Evolutionary conservation across 1,140 invertebrate species (phyloP).

Genomic region (Drosophila tsacasi): DNA sequence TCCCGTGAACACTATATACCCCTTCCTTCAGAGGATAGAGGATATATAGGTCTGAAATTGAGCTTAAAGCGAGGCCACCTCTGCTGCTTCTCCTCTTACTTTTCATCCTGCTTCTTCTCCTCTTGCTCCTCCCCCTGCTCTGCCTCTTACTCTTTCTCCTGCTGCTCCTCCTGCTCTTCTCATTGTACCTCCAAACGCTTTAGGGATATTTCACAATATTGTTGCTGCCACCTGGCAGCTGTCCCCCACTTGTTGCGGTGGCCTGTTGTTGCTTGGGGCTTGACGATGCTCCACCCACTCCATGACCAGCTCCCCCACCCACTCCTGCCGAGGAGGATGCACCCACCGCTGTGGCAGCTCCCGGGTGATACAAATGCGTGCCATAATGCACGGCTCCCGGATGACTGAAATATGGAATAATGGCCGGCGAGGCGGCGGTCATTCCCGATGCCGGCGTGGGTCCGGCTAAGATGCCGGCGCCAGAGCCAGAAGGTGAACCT

Average conservation of each 20-base stretch:
- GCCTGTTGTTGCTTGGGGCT: slow-evolving; percentile 42
- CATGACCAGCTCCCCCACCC: slow-evolving; percentile 1
- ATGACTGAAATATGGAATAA: slow-evolving; percentile 79
- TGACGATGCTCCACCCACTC: slow-evolving; percentile 13
- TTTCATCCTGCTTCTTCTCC: background rate
- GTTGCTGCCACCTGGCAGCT: slow-evolving; percentile 60
- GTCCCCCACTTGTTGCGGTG: slow-evolving; percentile 73
- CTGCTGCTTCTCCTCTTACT: slow-evolving; percentile 1
- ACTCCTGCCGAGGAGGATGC: slow-evolving; percentile 29
- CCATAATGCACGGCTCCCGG: slow-evolving; percentile 79
- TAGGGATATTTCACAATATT: slow-evolving; percentile 80
- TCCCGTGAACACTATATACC: background rate
- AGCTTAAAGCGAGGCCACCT: slow-evolving; percentile 14
- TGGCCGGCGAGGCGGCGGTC: slow-evolving; percentile 52
- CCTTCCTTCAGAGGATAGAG: background rate
- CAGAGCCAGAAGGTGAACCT: slow-evolving; percentile 5
- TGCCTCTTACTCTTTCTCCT: slow-evolving; percentile 15
- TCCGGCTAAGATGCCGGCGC: slow-evolving; percentile 4
- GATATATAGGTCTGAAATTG: background rate
- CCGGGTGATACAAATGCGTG: slow-evolving; percentile 75
- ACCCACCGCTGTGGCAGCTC: slow-evolving; percentile 39
- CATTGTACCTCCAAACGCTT: slow-evolving; percentile 29
- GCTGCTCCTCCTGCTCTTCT: background rate
- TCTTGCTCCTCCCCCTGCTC: background rate
- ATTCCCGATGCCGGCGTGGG: slow-evolving; percentile 26